Evolutionary conservation across 2,797 vertebrate species (phyloP).

Genomic region (Mastacembelus armatus): DNA sequence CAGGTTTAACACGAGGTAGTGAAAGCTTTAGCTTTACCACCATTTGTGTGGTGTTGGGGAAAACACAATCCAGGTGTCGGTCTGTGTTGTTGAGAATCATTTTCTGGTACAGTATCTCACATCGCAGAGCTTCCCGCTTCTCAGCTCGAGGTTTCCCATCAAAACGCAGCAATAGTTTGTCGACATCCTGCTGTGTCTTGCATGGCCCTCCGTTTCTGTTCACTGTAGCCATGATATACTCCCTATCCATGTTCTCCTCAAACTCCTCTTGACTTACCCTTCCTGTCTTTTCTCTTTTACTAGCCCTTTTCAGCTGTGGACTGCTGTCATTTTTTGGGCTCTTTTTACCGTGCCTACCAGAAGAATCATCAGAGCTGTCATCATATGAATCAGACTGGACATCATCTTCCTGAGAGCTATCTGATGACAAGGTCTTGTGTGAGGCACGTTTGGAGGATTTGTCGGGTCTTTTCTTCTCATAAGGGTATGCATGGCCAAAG

Average conservation of each 20-base stretch:
- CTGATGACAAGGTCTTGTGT: slow-evolving; percentile 1
- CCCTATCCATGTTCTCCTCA: slow-evolving; percentile 54
- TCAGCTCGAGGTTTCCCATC: slow-evolving; percentile 65
- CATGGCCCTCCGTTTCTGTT: slow-evolving; percentile 81
- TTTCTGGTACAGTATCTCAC: slow-evolving; percentile 82
- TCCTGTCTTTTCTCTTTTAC: background rate
- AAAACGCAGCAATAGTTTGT: slow-evolving; percentile 76
- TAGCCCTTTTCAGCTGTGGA: slow-evolving; percentile 12
- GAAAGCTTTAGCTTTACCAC: slow-evolving; percentile 75
- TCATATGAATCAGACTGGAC: slow-evolving; percentile 2
- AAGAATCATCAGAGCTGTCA: slow-evolving; percentile 7
- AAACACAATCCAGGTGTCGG: slow-evolving; percentile 49
- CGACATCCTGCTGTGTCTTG: slow-evolving; percentile 78
- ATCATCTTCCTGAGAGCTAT: slow-evolving; percentile 49
- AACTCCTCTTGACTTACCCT: slow-evolving; percentile 8
- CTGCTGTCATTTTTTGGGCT: background rate
- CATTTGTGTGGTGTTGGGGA: slow-evolving; percentile 54
- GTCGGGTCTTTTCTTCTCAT: slow-evolving; percentile 46
- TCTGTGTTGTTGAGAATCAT: slow-evolving; percentile 72
- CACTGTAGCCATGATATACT: slow-evolving; percentile 72
- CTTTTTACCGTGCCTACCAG: fast-evolving
- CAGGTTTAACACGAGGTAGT: slow-evolving; percentile 74
- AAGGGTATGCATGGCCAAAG: slow-evolving; percentile 48
- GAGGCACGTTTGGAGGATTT: slow-evolving; percentile 21
- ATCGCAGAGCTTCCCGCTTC: slow-evolving; percentile 77